Conservation (phyloP, 2,113 vertebrate genomes). For the Salvelinus fontinalis region DNA sequence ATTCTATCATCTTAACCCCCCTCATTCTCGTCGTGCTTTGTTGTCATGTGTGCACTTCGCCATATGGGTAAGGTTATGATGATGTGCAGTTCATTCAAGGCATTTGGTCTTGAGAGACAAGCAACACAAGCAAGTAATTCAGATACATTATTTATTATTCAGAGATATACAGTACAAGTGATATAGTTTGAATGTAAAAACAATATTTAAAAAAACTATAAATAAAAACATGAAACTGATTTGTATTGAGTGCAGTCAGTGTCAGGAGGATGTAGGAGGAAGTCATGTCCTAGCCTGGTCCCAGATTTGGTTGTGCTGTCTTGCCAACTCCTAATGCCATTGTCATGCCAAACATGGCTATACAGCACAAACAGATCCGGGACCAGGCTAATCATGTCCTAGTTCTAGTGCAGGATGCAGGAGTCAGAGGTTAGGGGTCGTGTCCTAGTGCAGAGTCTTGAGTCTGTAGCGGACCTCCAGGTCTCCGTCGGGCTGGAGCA, state of each 20-base stretch:
- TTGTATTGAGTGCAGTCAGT: too few relatives aligned
- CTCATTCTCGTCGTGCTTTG: background rate
- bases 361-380: background rate
- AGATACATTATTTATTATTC: too few relatives aligned
- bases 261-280: too few relatives aligned
- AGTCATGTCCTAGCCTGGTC: too few relatives aligned
- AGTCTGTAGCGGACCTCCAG: conserved; percentile 67
- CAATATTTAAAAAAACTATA: too few relatives aligned
- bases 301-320: too few relatives aligned
- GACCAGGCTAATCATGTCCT: background rate
- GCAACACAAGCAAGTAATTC: background rate
- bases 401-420: background rate
- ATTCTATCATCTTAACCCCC: background rate
- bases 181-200: too few relatives aligned
- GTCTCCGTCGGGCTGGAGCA: conserved; percentile 76
- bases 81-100: background rate
- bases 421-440: background rate
- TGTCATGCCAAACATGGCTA: background rate
- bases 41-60: background rate
- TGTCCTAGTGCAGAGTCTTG: conserved; percentile 39
- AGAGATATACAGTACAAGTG: too few relatives aligned
- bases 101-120: background rate
- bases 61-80: background rate
- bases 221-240: too few relatives aligned
- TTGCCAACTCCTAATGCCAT: too few relatives aligned